A percentile compares a stretch with the other conserved stretches of the same genome.
Evolutionary conservation across 2,113 vertebrate species (phyloP).

Genomic region (Cisticola juncidis): DNA sequence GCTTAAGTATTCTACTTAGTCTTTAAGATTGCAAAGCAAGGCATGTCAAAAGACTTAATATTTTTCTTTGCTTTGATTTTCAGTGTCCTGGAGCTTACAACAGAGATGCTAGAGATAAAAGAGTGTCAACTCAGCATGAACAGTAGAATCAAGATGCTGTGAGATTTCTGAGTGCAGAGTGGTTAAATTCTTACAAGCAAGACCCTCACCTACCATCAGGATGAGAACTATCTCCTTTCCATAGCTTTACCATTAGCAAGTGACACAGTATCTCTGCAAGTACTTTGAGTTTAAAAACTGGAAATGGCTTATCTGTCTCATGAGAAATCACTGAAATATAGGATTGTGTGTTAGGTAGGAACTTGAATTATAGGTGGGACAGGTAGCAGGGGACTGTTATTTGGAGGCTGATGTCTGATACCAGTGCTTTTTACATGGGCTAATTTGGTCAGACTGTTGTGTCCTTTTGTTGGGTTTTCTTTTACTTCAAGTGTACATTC

Average conservation of each 20-base stretch:
- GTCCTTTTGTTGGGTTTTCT: neutral
- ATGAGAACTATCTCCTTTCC: neutral
- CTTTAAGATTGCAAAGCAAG: neutral
- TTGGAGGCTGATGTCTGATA: neutral
- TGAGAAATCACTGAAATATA: neutral
- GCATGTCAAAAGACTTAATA: neutral
- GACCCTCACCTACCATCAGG: neutral
- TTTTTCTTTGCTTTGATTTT: conserved; percentile 15
- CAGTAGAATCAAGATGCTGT: neutral
- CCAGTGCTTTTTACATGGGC: neutral
- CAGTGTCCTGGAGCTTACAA: neutral
- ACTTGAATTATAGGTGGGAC: neutral
- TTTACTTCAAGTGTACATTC: neutral
- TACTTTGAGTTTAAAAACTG: neutral
- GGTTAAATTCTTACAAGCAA: neutral
- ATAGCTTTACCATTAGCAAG: neutral
- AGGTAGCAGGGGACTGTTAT: neutral
- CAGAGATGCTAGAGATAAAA: neutral
- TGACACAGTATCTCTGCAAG: neutral
- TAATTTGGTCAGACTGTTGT: neutral
- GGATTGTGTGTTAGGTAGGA: neutral
- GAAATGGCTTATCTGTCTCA: neutral
- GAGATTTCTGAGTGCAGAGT: neutral
- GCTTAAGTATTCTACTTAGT: neutral
- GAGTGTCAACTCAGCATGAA: neutral